A percentile compares a stretch with the other conserved stretches of the same genome.
Evolutionary conservation across 2,888 invertebrate genomes (phyloP).

Genomic region (Acrocyrtus sp.): DNA sequence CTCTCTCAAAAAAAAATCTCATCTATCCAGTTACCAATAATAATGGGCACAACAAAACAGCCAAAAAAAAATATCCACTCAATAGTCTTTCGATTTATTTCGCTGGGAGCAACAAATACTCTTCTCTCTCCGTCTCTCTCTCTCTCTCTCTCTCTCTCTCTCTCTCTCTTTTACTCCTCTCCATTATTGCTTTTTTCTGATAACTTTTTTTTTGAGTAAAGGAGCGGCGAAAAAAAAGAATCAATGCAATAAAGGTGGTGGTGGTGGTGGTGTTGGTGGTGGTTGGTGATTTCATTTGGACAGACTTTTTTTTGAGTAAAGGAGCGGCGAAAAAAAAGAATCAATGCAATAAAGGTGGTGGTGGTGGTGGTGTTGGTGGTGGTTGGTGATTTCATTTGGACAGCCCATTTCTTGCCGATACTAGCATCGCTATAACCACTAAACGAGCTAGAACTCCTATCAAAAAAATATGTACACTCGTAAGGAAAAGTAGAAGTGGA

Average conservation of each 20-base stretch:
- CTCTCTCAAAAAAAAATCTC: background rate
- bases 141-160: slow-evolving; percentile 15
- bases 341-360: background rate
- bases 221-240: slow-evolving; percentile 21
- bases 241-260: background rate
- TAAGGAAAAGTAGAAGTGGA: too few species aligned
- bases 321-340: slow-evolving; percentile 21
- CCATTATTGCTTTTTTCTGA: background rate
- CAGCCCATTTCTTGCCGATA: slow-evolving; percentile 44
- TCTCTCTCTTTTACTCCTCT: slow-evolving; percentile 1
- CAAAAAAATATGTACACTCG: too few species aligned
- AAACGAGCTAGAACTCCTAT: too few species aligned
- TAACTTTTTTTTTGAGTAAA: slow-evolving; percentile 15
- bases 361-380: slow-evolving; percentile 22
- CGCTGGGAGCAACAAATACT: slow-evolving; percentile 48
- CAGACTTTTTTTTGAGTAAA: slow-evolving; percentile 43
- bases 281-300: slow-evolving; percentile 53
- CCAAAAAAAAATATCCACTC: slow-evolving; percentile 33
- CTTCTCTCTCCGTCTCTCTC: too few species aligned
- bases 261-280: slow-evolving; percentile 22
- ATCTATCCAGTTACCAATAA: slow-evolving; percentile 51
- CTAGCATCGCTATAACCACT: slow-evolving; percentile 38
- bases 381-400: slow-evolving; percentile 53
- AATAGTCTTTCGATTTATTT: slow-evolving; percentile 54
- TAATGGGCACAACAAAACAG: slow-evolving; percentile 42